Evolutionary conservation across 2,888 invertebrate species (phyloP).

Genomic region (Cepaea hortensis): DNA sequence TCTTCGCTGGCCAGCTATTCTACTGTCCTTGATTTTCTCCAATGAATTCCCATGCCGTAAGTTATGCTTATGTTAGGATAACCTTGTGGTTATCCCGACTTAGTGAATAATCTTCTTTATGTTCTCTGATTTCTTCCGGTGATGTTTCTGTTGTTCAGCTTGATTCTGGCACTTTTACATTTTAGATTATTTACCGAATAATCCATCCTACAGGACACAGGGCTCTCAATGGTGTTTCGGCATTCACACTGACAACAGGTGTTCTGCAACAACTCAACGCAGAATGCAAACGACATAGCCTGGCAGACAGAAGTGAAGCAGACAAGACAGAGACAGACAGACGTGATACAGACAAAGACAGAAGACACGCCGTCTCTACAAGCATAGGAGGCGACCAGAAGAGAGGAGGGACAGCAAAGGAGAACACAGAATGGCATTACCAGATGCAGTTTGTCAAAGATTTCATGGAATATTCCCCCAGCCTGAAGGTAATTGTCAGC

Average conservation of each 20-base stretch:
- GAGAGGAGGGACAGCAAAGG: background rate
- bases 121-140: too few species aligned
- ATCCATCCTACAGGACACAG: constrained; percentile 60
- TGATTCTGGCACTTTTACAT: too few species aligned
- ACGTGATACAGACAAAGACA: background rate
- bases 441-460: constrained; percentile 50
- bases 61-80: too few species aligned
- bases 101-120: too few species aligned
- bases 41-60: too few species aligned
- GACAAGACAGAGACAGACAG: constrained; percentile 1
- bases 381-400: background rate
- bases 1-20: too few species aligned
- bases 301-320: background rate
- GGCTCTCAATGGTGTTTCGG: constrained; percentile 65
- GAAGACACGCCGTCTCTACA: background rate
- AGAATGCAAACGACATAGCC: constrained; percentile 43
- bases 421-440: constrained; percentile 42
- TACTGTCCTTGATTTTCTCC: too few species aligned
- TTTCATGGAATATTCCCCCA: constrained; percentile 47
- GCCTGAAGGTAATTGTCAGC: constrained; percentile 39
- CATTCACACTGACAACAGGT: constrained; percentile 67
- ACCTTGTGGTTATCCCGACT: too few species aligned
- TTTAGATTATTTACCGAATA: too few species aligned
- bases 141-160: too few species aligned
- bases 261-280: constrained; percentile 55